Percentiles rank a stretch among this genome's conserved stretches.
These are phyloP conservation scores for Rhadina sibilatrix DNA, from an alignment of 2,113 vertebrate species.

Conservation along the genomic window DNA sequence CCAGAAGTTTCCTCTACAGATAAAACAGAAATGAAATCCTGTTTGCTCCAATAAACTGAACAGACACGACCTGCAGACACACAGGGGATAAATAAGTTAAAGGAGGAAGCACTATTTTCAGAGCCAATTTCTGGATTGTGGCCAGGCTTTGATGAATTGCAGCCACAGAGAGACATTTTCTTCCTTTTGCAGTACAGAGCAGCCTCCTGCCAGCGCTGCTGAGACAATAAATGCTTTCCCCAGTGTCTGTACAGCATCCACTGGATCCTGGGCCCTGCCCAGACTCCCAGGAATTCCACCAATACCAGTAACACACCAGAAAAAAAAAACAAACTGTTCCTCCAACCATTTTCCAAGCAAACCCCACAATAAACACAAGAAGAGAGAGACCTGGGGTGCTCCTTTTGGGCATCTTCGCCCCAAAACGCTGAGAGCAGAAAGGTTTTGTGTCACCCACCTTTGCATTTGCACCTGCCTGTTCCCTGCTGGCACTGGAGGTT, in stretches of 20 bases:
- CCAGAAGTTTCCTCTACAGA: not conserved
- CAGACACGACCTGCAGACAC: not conserved
- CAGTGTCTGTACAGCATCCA: not conserved
- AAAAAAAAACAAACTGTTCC: not conserved
- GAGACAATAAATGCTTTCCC: not conserved
- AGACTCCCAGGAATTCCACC: not conserved
- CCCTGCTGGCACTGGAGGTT: not conserved
- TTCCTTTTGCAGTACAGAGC: not conserved
- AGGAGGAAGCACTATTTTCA: slow-evolving; percentile 10
- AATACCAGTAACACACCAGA: not conserved
- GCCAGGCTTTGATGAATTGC: slow-evolving; percentile 17
- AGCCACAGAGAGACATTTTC: not conserved
- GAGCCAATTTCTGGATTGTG: not conserved
- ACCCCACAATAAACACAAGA: not conserved
- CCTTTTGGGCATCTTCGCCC: not conserved
- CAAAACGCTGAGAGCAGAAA: rapidly evolving
- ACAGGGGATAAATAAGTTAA: not conserved
- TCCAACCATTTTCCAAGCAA: not conserved
- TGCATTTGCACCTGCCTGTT: not conserved
- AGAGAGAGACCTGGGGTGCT: not conserved
- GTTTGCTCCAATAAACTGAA: not conserved
- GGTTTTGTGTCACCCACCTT: slow-evolving; percentile 2
- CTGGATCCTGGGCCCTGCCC: not conserved
- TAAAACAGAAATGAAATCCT: not conserved
- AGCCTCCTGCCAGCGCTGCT: not conserved